Percentiles rank a stretch among this genome's conserved stretches.
phyloP scores from a whole-genome alignment of 2,797 vertebrate species.

The Numenius phaeopus region DNA sequence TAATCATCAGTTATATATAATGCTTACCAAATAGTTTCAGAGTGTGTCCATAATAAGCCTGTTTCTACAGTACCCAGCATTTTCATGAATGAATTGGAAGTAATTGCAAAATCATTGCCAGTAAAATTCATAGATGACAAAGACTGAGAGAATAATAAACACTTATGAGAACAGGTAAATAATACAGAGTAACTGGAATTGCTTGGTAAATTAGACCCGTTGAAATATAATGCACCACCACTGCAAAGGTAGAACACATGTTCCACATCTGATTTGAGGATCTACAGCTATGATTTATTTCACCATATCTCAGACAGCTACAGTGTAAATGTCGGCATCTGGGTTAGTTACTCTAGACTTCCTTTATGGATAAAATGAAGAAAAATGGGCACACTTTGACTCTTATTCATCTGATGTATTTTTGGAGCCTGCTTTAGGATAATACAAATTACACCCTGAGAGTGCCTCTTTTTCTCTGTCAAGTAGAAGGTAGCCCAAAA shows the following conservation, averaged over 20 bases:
- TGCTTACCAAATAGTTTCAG: neutral
- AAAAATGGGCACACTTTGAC: neutral
- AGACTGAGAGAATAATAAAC: neutral
- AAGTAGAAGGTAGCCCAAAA: neutral
- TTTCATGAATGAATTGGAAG: slow-evolving; percentile 11
- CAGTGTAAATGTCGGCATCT: neutral
- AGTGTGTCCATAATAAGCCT: neutral
- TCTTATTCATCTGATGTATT: neutral
- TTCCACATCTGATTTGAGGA: neutral
- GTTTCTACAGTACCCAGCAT: neutral
- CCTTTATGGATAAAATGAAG: neutral
- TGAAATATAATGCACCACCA: neutral
- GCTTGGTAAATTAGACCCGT: neutral
- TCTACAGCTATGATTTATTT: neutral
- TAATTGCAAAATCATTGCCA: neutral
- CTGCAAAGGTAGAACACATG: neutral
- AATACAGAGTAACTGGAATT: neutral
- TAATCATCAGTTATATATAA: slow-evolving; percentile 5
- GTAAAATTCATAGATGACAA: neutral
- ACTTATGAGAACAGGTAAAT: neutral
- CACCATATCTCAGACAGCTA: neutral
- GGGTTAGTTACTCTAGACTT: neutral
- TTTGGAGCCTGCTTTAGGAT: neutral
- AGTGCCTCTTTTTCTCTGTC: neutral
- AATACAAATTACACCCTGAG: neutral